phyloP scores from a whole-genome alignment of 2,113 vertebrate genomes.

The Cyanistes caeruleus region DNA sequence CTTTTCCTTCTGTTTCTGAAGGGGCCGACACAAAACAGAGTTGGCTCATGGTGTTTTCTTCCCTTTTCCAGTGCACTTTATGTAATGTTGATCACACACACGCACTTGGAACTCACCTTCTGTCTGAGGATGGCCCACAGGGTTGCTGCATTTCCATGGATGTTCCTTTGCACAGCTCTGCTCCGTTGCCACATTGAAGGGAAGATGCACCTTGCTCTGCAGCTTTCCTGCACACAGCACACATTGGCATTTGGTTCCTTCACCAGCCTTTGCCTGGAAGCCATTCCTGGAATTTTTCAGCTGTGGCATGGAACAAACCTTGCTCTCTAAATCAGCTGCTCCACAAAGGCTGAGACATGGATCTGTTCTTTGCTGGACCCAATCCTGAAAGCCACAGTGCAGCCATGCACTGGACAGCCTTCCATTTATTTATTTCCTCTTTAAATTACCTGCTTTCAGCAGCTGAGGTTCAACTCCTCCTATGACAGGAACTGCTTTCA shows the following conservation, averaged over 20 bases:
- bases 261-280: background rate
- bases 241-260: background rate
- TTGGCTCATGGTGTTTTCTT: background rate
- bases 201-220: background rate
- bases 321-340: background rate
- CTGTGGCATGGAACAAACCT: background rate
- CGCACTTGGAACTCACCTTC: background rate
- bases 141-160: background rate
- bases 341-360: background rate
- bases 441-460: background rate
- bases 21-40: background rate
- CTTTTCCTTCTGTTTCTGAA: slow-evolving; percentile 48
- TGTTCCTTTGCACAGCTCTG: background rate
- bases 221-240: background rate
- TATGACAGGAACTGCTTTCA: background rate
- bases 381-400: background rate
- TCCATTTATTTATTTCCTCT: background rate
- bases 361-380: background rate
- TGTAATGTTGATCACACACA: background rate
- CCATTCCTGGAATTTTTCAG: background rate
- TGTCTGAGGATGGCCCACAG: background rate
- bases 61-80: background rate
- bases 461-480: background rate
- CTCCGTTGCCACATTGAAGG: background rate
- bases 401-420: background rate